phyloP scores from a whole-genome alignment of 2,113 vertebrate genomes.

The Lynx canadensis region DNA sequence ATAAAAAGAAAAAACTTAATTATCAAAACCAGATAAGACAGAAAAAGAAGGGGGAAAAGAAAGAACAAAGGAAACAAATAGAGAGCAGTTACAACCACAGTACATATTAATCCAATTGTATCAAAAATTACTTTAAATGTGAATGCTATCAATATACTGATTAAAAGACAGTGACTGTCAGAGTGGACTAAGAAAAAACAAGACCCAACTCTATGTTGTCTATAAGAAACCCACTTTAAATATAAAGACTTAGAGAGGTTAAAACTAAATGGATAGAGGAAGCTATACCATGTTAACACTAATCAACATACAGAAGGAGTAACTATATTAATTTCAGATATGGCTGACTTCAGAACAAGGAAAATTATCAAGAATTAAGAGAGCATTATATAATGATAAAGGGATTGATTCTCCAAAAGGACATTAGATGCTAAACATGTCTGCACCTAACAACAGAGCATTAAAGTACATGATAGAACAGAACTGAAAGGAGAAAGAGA shows the following conservation, averaged over 20 bases:
- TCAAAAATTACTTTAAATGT: not conserved
- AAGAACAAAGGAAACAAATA: not conserved
- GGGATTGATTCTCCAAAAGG: conserved; percentile 29
- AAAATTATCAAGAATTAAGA: conserved; percentile 54
- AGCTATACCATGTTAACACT: not conserved
- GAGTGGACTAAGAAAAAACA: not conserved
- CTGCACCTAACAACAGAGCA: conserved; percentile 34
- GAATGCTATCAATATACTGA: conserved; percentile 29
- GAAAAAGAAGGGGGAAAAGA: not conserved
- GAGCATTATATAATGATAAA: conserved; percentile 4
- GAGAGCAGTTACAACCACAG: not conserved
- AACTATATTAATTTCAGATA: conserved; percentile 45
- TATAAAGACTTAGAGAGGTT: not conserved
- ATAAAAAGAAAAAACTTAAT: not conserved
- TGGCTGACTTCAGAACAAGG: conserved; percentile 25
- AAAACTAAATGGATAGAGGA: conserved; percentile 43
- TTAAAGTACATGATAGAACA: conserved; percentile 53
- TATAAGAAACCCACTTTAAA: conserved; percentile 32
- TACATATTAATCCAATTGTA: conserved; percentile 7
- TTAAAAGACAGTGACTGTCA: conserved; percentile 8
- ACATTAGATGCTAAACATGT: conserved; percentile 24
- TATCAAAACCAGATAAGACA: not conserved
- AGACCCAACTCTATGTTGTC: not conserved
- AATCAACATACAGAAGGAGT: conserved; percentile 49
- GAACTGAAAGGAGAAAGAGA: conserved; percentile 26